phyloP scores from a whole-genome alignment of 2,888 invertebrate genomes.

The Helicoverpa assulta region DNA sequence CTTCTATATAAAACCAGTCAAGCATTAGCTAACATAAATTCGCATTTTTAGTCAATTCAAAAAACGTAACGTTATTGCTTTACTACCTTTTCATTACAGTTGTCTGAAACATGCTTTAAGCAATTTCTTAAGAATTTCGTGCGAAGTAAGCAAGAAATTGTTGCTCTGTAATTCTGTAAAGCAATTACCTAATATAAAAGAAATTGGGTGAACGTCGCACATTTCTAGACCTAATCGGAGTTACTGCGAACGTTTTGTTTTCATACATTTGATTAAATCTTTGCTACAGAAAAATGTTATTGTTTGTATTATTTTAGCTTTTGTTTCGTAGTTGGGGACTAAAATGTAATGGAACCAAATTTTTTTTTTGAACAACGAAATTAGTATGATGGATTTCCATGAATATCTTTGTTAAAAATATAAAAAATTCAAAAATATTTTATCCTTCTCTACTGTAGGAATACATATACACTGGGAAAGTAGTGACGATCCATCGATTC shows the following conservation, averaged over 20 bases:
- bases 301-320: constrained; percentile 32
- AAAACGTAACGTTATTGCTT: background rate
- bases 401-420: too few species aligned
- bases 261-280: constrained; percentile 56
- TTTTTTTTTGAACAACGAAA: constrained; percentile 4
- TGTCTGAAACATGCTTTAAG: constrained; percentile 6
- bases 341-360: constrained; percentile 9
- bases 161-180: constrained; percentile 44
- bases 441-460: background rate
- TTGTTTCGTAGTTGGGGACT: constrained; percentile 12
- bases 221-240: constrained; percentile 44
- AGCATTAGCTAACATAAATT: background rate
- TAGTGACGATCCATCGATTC: background rate
- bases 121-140: constrained; percentile 25
- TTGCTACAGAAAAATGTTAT: constrained; percentile 24
- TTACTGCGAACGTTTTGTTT: constrained; percentile 30
- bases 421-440: background rate
- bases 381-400: too few species aligned
- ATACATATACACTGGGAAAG: background rate
- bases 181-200: constrained; percentile 57
- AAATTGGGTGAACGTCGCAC: constrained; percentile 38
- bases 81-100: background rate
- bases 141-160: constrained; percentile 27
- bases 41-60: background rate
- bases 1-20: background rate